Base-by-base conservation (phyloP, 2,113 vertebrate species). In the Istiophorus platypterus region DNA sequence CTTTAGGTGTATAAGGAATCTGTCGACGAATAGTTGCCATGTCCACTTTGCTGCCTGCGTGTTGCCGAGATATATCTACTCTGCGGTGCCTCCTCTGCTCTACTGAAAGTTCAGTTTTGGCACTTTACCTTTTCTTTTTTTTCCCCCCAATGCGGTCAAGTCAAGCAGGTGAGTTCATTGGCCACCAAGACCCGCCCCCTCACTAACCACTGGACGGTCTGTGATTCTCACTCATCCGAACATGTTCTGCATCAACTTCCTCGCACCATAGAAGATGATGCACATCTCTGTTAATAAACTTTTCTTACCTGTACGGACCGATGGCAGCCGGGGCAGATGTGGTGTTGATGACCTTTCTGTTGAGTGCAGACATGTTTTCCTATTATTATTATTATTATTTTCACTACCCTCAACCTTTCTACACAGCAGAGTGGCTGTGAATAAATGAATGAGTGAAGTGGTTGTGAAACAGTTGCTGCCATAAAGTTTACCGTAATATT, bases 251-350 rank as follows among this genome's bases (percentile, higher is more conserved):
- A 24, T 14, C 20, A 7, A 12, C 17, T 27, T 41, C 26, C 39
- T 34, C 51, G 1, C 17, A 68, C 24, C 31, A 67, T 20, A 29
- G 6, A 26, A 14, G 24, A 14, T 1, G 12, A 7, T 15, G 39
- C 20, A 11, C 6, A 3, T 17, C 20, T 39, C 1, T 13, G 31
- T 47, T 7, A 22, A 52, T 22, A 17, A 34, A 7, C 27, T 41
- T 9, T 17, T 29, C 79, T 85, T 56, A 95, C 95, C 95, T 95
- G 92, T 93, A 95, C 0, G 94, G 94, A 0, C 95, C 94, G 49
- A 95, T 93, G 12, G 93, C 93, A 29, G 84, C 91, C 2, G 94
- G 93, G 15, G 94, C 94, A 2, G 87, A 56, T 22, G 84, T 14
- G 0, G 93, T 93, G 85, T 88, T 76, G 31, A 95, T 58, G 20